Base-by-base conservation (phyloP, 2,797 vertebrate genomes). In the Pangasius djambal region DNA sequence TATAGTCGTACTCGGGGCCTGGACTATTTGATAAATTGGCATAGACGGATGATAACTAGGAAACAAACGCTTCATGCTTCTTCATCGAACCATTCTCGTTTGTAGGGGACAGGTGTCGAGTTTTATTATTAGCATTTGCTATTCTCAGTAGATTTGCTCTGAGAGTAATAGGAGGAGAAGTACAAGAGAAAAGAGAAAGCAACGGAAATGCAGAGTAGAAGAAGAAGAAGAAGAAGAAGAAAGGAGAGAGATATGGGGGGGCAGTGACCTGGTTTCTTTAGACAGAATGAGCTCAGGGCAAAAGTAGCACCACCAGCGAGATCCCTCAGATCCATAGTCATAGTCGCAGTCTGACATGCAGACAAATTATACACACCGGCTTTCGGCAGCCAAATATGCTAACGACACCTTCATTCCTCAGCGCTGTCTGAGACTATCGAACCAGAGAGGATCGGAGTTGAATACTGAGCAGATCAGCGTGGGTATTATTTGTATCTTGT, bases 281-380 rank as follows among this genome's bases (percentile, higher is more conserved):
- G 95, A 96, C 95, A 95, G 95, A 96, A 96, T 95, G 93, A 95
- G 95, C 93, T 93, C 94, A 94, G 92, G 94, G 90, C 92, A 85
- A 92, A 92, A 93, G 90, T 82, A 88, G 59, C 61, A 86, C 86
- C 86, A 83, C 88, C 89, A 83, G 92, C 85, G 86, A 91, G 92
- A 89, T 91, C 89, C 90, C 69, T 77, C n/a, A 86, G 88, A 90
- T 91, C 63, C 40, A 57, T 28, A 85, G 83, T 85, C 83, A 85
- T 55, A 83, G 84, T 52, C 50, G 77, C 37, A 87, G 83, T 75
- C 72, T 69, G 85, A 86, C 88, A 89, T 15, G 1, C 65, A 86
- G 87, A 90, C 88, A 89, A 89, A 91, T 90, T 87, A 89, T 48
- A 87, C 72, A 75, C 88, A 44, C 87, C n/a, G 9, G 52, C 48